A percentile compares a stretch with the other conserved stretches of the same genome.
Conservation (phyloP, 2,797 vertebrate species). For the Sebastes glaucus region DNA sequence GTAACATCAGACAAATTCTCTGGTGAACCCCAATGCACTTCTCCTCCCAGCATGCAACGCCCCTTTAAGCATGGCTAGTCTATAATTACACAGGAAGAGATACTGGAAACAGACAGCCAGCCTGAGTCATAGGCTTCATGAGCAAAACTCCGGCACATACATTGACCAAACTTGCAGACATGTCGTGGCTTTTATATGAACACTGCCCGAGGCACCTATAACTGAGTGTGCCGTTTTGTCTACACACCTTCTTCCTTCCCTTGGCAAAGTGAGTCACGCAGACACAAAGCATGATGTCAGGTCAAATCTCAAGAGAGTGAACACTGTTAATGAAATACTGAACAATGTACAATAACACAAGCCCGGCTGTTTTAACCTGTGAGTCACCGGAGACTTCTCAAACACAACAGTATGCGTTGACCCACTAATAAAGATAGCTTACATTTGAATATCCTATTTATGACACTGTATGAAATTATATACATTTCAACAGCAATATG, state of each 20-base stretch:
- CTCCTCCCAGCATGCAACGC: constrained; percentile 73
- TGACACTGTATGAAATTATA: neutral
- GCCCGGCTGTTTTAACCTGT: constrained; percentile 55
- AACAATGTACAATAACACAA: constrained; percentile 77
- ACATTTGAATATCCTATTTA: neutral
- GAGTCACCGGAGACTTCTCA: constrained; percentile 60
- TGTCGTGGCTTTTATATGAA: constrained; percentile 67
- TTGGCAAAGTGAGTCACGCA: constrained; percentile 73
- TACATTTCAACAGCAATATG: neutral
- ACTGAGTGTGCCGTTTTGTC: constrained; percentile 61
- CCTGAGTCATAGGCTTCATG: constrained; percentile 78
- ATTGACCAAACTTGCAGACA: constrained; percentile 70
- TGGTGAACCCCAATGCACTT: constrained; percentile 70
- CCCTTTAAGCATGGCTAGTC: constrained; percentile 77
- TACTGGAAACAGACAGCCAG: constrained; percentile 77
- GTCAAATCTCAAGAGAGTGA: constrained; percentile 66
- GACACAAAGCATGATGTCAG: constrained; percentile 79
- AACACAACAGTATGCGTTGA: constrained; percentile 16
- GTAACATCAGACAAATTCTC: constrained; percentile 78
- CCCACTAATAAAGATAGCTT: constrained; percentile 1
- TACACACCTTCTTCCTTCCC: constrained; percentile 76
- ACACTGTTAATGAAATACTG: constrained; percentile 67
- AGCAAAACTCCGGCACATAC: constrained; percentile 69
- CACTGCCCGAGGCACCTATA: constrained; percentile 67
- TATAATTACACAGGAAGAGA: constrained; percentile 85